A percentile compares a stretch with the other conserved stretches of the same genome.
phyloP scores from a whole-genome alignment of 2,888 invertebrate genomes.

The Unio pictorum region DNA sequence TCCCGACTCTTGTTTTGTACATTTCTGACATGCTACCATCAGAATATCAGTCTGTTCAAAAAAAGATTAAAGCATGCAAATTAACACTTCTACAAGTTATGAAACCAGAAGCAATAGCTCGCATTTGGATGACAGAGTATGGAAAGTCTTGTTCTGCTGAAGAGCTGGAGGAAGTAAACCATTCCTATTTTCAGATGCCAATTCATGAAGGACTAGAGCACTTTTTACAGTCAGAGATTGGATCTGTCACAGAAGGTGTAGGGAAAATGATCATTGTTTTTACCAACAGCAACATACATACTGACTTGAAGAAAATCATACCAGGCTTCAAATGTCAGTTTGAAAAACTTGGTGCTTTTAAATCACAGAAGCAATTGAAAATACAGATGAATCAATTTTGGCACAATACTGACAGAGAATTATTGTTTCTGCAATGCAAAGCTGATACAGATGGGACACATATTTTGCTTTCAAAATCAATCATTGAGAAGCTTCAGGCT shows the following conservation, averaged over 20 bases:
- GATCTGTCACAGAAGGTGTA: not conserved
- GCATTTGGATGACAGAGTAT: constrained; percentile 10
- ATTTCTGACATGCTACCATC: not conserved
- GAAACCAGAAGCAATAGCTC: constrained; percentile 36
- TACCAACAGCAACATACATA: constrained; percentile 43
- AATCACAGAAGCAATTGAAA: constrained; percentile 43
- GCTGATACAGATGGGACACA: constrained; percentile 34
- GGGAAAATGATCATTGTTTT: constrained; percentile 24
- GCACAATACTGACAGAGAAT: constrained; percentile 14
- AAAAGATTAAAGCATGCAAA: constrained; percentile 11
- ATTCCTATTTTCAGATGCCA: constrained; percentile 31
- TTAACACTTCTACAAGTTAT: constrained; percentile 23
- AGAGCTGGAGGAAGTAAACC: not conserved
- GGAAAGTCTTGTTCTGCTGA: not conserved
- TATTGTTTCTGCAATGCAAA: constrained; percentile 39
- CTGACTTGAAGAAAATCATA: constrained; percentile 5
- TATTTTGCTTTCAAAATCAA: constrained; percentile 33
- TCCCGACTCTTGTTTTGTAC: constrained; percentile 28
- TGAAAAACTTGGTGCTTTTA: constrained; percentile 42
- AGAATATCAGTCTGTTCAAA: not conserved
- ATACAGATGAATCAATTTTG: constrained; percentile 29
- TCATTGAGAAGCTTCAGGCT: constrained; percentile 22
- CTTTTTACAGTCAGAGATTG: constrained; percentile 5
- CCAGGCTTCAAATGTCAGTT: constrained; percentile 9
- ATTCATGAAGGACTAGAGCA: constrained; percentile 34